Base-by-base conservation (phyloP, 2,113 vertebrate species). In the Leptocoma aspasia region DNA sequence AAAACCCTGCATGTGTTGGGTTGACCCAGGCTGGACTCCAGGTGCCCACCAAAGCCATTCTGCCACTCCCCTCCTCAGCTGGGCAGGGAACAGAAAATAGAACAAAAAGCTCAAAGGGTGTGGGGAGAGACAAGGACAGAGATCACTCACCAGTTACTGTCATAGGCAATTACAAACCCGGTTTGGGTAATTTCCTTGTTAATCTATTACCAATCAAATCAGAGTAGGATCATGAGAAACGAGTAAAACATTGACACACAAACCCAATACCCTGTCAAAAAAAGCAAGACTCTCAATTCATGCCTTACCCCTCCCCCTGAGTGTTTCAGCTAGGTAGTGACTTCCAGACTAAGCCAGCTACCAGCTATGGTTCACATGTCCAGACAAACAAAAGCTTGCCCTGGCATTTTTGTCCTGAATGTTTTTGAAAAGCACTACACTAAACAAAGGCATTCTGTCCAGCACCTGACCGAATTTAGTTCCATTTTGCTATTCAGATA, bases 261-360 rank as follows among this genome's bases (percentile, higher is more conserved):
- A 77, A 44, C 20, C 19, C n/a, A 59, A 35, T 4, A 27, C 2
- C 4, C 39, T 59, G 23, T 44, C 50, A 57, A 64, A 73, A 73
- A 49, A 80, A 72, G 12, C 30, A 89, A 70, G 54, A 47, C 23
- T 5, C 26, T 39, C 6, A n/a, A 41, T 28, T 81, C 28, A 30
- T 15, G 13, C 14, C 59, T 6, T 2, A 42, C 8, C 66, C 41
- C 17, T 57, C 2, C 3, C 20, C 11, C 7, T 1, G 4, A 61
- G 44, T 17, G 14, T 15, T 80, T 68, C 26, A 69, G 69, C 7
- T 22, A 4, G 14, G 30, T 9, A 39, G 5, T 4, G 10, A 61
- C 10, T 70, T 89, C 82, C 45, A 68, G 61, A 39, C 44, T 37
- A 64, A 41, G n/a, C n/a, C 83, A 80, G 80, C 24, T 22, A n/a